phyloP scores from a whole-genome alignment of 2,113 vertebrate genomes.

The Corythoichthys haematopterus region DNA sequence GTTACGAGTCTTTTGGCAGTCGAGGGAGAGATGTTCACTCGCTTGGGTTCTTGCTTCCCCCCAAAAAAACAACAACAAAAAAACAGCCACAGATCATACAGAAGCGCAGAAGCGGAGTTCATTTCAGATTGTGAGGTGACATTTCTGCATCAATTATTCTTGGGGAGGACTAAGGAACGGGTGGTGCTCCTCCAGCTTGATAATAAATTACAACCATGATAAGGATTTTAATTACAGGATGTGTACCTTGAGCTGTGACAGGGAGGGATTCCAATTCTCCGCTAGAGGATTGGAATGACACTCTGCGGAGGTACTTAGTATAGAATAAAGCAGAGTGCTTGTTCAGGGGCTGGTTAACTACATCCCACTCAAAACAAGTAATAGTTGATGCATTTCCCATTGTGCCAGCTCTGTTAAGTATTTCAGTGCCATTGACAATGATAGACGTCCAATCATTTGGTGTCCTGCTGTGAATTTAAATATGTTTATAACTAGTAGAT shows the following conservation, averaged over 20 bases:
- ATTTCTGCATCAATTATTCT: not conserved
- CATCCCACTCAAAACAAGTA: no score
- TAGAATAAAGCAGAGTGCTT: no score
- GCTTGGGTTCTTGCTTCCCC: slow-evolving; percentile 10
- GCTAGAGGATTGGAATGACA: not conserved
- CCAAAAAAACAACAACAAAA: no score
- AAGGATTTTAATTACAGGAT: not conserved
- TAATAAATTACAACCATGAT: not conserved
- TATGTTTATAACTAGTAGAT: no score
- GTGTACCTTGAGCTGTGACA: not conserved
- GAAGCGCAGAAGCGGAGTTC: not conserved
- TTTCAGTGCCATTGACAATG: no score
- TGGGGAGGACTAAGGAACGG: not conserved
- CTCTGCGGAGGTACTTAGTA: not conserved
- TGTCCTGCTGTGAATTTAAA: no score
- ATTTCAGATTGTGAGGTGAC: not conserved
- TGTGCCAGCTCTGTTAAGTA: no score
- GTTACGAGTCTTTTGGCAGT: slow-evolving; percentile 21
- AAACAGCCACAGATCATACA: not conserved
- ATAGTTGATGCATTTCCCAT: no score
- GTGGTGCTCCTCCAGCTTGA: not conserved
- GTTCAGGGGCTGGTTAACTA: no score
- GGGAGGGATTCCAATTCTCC: not conserved
- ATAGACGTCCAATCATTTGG: no score
- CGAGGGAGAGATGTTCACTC: slow-evolving; percentile 7